These are phyloP conservation scores for Phymorhynchus buccinoides DNA, from an alignment of 1,140 invertebrate species.

Conservation along the genomic window DNA sequence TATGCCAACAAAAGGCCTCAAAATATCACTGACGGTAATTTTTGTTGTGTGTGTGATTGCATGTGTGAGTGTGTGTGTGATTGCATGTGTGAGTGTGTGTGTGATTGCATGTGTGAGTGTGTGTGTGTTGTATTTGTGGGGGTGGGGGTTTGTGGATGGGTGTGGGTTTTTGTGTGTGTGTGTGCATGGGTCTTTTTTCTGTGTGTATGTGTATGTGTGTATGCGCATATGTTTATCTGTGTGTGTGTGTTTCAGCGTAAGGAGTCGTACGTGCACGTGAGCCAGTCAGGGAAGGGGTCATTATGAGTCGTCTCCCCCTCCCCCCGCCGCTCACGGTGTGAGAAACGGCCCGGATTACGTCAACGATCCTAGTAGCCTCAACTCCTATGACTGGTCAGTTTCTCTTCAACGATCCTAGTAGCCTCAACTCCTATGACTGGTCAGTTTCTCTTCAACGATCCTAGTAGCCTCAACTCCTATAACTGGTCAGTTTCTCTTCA, in stretches of 20 bases:
- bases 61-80: too few relatives aligned
- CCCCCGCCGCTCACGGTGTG: constrained; percentile 29
- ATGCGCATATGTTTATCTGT: background rate
- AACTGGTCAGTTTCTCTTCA: too few relatives aligned
- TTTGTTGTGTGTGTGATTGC: background rate
- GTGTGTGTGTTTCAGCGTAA: constrained; percentile 38
- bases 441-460: background rate
- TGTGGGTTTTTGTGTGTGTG: too few relatives aligned
- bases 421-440: too few relatives aligned
- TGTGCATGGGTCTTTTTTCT: background rate
- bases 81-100: background rate
- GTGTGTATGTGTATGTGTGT: background rate
- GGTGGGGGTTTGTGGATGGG: too few relatives aligned
- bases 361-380: constrained; percentile 29
- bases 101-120: background rate
- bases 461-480: too few relatives aligned
- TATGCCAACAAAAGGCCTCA: too few relatives aligned
- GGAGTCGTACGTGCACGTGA: constrained; percentile 32
- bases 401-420: too few relatives aligned
- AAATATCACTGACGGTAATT: too few relatives aligned
- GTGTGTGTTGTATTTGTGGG: background rate
- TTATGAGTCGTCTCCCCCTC: background rate
- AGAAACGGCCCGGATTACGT: constrained; percentile 31
- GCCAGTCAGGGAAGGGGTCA: background rate
- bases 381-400: constrained; percentile 19